Conservation (phyloP, 2,113 vertebrate species). For the Hiodon alosoides region DNA sequence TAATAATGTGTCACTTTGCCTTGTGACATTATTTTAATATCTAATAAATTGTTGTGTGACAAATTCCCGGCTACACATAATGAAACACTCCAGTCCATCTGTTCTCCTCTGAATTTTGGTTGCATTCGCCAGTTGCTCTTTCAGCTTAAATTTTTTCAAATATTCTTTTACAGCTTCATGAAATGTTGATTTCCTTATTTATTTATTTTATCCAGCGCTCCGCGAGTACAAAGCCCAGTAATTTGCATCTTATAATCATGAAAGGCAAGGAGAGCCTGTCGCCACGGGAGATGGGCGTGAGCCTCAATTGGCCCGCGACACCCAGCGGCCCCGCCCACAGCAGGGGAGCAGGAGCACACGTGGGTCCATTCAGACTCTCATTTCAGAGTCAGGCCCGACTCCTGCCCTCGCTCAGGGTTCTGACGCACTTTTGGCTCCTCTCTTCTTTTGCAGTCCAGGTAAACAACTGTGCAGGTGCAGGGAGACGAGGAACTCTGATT, state of each 20-base stretch:
- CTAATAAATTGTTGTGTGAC: no score
- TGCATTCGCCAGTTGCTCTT: not conserved
- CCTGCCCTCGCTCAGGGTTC: not conserved
- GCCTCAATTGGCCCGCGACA: not conserved
- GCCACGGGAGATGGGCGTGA: not conserved
- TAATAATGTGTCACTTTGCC: not conserved
- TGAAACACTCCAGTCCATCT: not conserved
- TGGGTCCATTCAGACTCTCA: not conserved
- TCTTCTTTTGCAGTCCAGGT: not conserved
- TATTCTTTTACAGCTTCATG: not conserved
- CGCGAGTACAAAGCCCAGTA: not conserved
- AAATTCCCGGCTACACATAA: not conserved
- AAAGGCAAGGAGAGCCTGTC: not conserved
- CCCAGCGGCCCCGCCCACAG: not conserved
- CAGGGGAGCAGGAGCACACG: not conserved
- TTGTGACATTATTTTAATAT: no score
- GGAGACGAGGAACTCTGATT: conserved; percentile 23
- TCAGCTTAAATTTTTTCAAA: not conserved
- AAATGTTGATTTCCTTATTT: not conserved
- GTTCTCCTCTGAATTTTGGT: not conserved
- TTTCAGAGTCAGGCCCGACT: conserved; percentile 7
- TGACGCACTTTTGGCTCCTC: not conserved
- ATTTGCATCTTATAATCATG: conserved; percentile 10
- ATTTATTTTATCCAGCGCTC: conserved; percentile 10
- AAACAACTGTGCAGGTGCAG: conserved; percentile 5